Evolutionary conservation across 2,113 vertebrate genomes (phyloP).

Genomic region (Lophura nycthemera): DNA sequence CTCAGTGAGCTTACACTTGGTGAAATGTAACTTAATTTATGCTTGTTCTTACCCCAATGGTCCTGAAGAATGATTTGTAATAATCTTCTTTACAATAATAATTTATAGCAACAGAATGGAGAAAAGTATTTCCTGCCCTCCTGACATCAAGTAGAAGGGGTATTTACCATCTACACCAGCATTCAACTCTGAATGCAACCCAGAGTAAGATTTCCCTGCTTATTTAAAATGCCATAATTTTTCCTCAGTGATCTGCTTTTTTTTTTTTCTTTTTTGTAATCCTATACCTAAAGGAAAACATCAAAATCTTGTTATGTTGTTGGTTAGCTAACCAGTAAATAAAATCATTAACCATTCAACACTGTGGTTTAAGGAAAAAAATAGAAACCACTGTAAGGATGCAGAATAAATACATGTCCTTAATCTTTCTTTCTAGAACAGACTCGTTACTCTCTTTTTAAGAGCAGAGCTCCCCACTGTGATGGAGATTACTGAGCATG

Average conservation of each 20-base stretch:
- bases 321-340: not conserved
- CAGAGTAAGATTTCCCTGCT: not conserved
- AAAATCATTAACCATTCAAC: not conserved
- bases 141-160: not conserved
- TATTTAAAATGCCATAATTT: not conserved
- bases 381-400: not conserved
- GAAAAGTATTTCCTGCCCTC: not conserved
- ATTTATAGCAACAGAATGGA: not conserved
- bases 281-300: not conserved
- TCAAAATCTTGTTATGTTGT: not conserved
- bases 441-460: not conserved
- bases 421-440: not conserved
- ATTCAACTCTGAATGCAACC: not conserved
- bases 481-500: not conserved
- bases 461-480: not conserved
- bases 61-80: not conserved
- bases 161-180: constrained; percentile 25
- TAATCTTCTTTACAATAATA: not conserved
- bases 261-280: not conserved
- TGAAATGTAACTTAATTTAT: constrained; percentile 3
- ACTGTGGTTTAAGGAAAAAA: not conserved
- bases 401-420: not conserved
- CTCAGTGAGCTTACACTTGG: not conserved
- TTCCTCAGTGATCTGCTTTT: not conserved
- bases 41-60: not conserved